These are phyloP conservation scores for Opisthocomus hoazin DNA, from an alignment of 2,113 vertebrate species.

Conservation along the genomic window DNA sequence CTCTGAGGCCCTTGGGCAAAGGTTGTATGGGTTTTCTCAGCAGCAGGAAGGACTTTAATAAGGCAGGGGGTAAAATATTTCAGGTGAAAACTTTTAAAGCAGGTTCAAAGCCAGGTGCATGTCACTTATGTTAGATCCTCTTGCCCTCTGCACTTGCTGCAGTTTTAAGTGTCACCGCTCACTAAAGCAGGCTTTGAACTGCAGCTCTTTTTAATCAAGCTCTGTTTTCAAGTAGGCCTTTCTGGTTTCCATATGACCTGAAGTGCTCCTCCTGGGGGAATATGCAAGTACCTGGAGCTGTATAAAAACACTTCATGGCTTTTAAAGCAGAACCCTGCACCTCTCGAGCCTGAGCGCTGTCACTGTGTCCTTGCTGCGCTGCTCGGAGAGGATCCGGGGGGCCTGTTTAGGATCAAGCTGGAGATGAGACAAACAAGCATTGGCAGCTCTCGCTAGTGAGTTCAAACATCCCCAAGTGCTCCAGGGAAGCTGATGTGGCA, in stretches of 20 bases:
- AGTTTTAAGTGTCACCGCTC: constrained; percentile 18
- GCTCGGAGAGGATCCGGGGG: background rate
- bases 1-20: background rate
- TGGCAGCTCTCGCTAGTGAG: background rate
- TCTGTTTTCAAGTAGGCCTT: constrained; percentile 52
- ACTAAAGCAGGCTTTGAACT: constrained; percentile 37
- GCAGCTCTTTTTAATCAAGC: constrained; percentile 55
- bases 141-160: constrained; percentile 27
- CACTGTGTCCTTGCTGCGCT: background rate
- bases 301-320: constrained; percentile 34
- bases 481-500: background rate
- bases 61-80: too few species aligned
- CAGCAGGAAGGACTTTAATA: background rate
- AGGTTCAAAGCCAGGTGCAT: constrained; percentile 31
- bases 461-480: background rate
- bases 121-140: background rate
- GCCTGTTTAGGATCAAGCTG: background rate
- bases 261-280: constrained; percentile 53
- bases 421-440: background rate
- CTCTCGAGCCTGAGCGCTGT: background rate
- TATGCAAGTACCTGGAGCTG: constrained; percentile 29
- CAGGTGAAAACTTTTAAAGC: too few species aligned
- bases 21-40: background rate
- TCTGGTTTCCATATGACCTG: constrained; percentile 40
- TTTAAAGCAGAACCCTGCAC: constrained; percentile 11